Percentiles rank a stretch among this genome's conserved stretches.
Evolutionary conservation across 37 sponge, comb jelly and placozoan genomes (phyloP).

Genomic region (Chondrilla cf. caribensis): DNA sequence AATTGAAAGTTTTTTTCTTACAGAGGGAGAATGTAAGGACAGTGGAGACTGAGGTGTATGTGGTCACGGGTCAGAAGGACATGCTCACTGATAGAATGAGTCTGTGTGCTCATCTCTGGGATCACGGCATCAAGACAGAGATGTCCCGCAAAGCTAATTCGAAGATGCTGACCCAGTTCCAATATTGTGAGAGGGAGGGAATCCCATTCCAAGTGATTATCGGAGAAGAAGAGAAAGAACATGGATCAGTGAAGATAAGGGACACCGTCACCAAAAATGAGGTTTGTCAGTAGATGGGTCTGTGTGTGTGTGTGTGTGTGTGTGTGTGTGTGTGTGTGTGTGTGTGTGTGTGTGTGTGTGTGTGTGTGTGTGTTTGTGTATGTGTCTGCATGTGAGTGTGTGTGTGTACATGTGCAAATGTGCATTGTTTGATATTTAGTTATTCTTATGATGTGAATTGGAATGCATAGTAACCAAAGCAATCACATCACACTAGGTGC

Average conservation of each 20-base stretch:
- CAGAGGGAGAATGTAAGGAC: conserved; percentile 49
- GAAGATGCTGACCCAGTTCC: conserved; percentile 94
- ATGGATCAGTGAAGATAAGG: conserved; percentile 84
- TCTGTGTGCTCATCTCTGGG: conserved; percentile 82
- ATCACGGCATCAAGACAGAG: conserved; percentile 88
- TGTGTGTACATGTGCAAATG: too few relatives aligned
- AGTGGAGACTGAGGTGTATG: conserved; percentile 83
- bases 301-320: too few relatives aligned
- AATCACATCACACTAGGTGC: too few relatives aligned
- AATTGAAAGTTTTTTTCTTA: too few relatives aligned
- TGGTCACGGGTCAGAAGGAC: conserved; percentile 91
- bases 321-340: too few relatives aligned
- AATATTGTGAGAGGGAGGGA: conserved; percentile 86
- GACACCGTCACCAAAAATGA: conserved; percentile 73
- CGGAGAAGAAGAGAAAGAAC: conserved; percentile 76
- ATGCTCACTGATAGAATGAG: conserved; percentile 83
- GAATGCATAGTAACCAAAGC: too few relatives aligned
- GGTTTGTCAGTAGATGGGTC: conserved; percentile 40
- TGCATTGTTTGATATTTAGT: too few relatives aligned
- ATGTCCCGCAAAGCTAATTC: conserved; percentile 87
- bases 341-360: too few relatives aligned
- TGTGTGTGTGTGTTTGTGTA: too few relatives aligned
- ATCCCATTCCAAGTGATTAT: conserved; percentile 77
- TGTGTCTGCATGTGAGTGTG: too few relatives aligned
- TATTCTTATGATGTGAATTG: too few relatives aligned